These are phyloP conservation scores for Phocoena sinus DNA, from an alignment of 2,113 vertebrate species.

Conservation along the genomic window DNA sequence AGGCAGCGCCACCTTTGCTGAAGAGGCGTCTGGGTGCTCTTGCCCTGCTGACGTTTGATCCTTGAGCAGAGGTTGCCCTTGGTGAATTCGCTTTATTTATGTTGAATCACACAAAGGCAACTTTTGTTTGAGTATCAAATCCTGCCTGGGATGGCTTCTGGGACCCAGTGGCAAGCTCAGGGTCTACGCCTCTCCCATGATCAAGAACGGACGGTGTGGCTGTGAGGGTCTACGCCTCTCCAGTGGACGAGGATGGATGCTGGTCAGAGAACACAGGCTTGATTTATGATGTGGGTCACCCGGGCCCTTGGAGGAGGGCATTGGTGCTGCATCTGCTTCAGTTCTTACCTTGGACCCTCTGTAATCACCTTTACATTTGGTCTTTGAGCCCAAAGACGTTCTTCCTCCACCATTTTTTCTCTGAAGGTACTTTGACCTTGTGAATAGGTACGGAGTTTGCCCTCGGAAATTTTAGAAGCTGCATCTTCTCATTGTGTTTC, in stretches of 20 bases:
- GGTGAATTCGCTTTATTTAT: slow-evolving; percentile 69
- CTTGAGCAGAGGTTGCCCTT: slow-evolving; percentile 67
- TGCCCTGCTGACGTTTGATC: slow-evolving; percentile 35
- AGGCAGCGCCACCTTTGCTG: background rate
- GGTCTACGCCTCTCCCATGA: background rate
- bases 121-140: slow-evolving; percentile 70
- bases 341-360: background rate
- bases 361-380: accelerated
- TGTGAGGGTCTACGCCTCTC: background rate
- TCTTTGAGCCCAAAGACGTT: background rate
- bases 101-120: slow-evolving; percentile 74
- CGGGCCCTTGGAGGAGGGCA: accelerated
- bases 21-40: background rate
- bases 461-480: background rate
- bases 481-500: background rate
- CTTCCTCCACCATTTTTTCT: accelerated
- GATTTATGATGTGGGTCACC: accelerated
- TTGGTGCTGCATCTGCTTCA: accelerated
- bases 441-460: background rate
- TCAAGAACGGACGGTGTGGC: background rate
- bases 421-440: background rate
- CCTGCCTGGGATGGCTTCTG: slow-evolving; percentile 41
- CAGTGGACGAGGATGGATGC: background rate
- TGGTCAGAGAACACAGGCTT: accelerated
- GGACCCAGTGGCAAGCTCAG: background rate